Evolutionary conservation across 2,113 vertebrate species (phyloP), one percentile per base, ranked within the genome.

Genomic region (Thermophis baileyi): DNA sequence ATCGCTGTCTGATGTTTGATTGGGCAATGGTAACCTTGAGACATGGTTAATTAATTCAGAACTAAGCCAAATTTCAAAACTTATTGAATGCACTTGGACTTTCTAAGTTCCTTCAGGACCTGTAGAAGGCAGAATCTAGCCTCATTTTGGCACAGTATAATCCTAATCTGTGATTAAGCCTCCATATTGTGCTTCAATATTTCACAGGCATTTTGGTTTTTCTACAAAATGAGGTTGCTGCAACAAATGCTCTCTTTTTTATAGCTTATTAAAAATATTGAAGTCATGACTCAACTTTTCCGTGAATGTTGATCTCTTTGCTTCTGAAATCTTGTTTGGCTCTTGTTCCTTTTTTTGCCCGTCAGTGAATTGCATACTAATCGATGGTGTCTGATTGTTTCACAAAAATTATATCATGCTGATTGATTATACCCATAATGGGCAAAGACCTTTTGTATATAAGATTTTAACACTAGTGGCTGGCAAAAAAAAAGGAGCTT

Each of bases 1-100:
- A 93, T 94, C 92, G 96, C 94, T 60, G 12, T 95, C 94, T 97
- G 96, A 94, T 2, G 47, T 93, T 85, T 95, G 92, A 93, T 95
- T 92, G 92, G 85, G 90, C 93, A 86, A 1, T 92, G 57, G 54
- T 94, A n/a, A 92, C 86, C 93, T 85, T 89, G 87, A 91, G 85
- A 91, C 93, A 95, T 93, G 57, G 35, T 91, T 96, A 94, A 94
- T 85, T 96, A 94, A 94, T 85, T 88, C 93, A 91, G 93, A 55
- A 87, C 89, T 40, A 7, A 63, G 91, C 94, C 87, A 90, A 50
- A 50, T 96, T 95, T 95, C 91, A 95, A 95, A 87, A 89, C 69
- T 93, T 44, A 11, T 93, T 96, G 88, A 6, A 54, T 92, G 92
- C 93, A 63, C 6, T 93, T 95, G 92, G 46, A 88, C 81, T 96